Evolutionary conservation across 2,888 invertebrate species (phyloP), one percentile per base, ranked within the genome.

Genomic region (Lasioglossum leucozonium): DNA sequence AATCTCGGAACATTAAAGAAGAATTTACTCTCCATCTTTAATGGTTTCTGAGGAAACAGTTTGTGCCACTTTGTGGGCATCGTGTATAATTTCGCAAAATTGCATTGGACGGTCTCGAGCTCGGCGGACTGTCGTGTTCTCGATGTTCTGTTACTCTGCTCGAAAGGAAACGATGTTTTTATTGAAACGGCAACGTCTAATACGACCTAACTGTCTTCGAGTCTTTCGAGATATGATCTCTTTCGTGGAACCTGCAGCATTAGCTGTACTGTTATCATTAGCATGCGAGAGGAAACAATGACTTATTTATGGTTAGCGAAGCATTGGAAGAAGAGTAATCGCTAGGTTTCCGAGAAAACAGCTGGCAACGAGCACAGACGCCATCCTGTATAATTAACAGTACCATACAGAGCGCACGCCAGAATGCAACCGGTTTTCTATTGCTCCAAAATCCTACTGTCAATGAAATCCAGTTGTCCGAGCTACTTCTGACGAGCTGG

Each of bases 61-160:
- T 65, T 34, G 65, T 34, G 65, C 34, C 65, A 65, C 65, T 65
- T 65, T 65, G 34, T 65, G 65, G 18, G 34, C 8, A 65, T 65
- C 18, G 8, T 26, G 58, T 26, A 58, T 58, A 58, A 58, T 58
- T 26, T 58, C 58, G 26, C 26, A 26, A 58, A 58, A 30, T 58
- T 58, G 13, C 58, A 26, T 58, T 5, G 26, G 16, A 16, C 58
- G 26, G 26, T 58, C 26, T 26, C 58, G 26, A 58, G 58, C 26
- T 58, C 58, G 55, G n/a, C 26, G 55, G 55, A 26, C 13, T 26
- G 58, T 26, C 58, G 0, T 58, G 58, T 4, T 58, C 55, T 58
- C 4, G 55, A 58, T 26, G 26, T 26, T 26, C 58, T 26, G 58
- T 26, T 26, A 11, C 11, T 58, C 26, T 26, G 26, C 26, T 58